These are phyloP conservation scores for Agrochola lota DNA, from an alignment of 2,888 invertebrate species.

Conservation along the genomic window DNA sequence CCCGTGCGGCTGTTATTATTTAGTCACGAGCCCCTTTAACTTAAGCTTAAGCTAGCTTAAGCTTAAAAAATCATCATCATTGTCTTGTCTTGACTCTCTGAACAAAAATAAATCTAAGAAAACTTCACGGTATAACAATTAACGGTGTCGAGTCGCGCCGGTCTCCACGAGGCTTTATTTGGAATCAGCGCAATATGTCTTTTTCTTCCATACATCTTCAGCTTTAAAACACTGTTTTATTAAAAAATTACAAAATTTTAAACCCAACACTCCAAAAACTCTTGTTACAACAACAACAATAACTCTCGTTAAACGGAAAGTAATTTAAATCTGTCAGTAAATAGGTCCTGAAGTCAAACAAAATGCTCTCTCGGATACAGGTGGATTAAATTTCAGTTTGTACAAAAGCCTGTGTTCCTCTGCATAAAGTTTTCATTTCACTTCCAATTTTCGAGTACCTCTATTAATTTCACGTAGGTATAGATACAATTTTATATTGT, in stretches of 20 bases:
- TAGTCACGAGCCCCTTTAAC: too few relatives aligned
- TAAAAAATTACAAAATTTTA: not conserved
- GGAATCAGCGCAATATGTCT: too few relatives aligned
- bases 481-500: not conserved
- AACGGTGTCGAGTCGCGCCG: too few relatives aligned
- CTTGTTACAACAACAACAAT: conserved; percentile 8
- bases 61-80: not conserved
- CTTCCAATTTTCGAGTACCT: not conserved
- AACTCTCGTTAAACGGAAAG: conserved; percentile 26
- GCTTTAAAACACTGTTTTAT: not conserved
- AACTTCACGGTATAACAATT: too few relatives aligned
- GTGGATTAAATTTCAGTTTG: conserved; percentile 36
- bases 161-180: too few relatives aligned
- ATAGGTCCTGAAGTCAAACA: conserved; percentile 18
- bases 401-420: not conserved
- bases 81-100: too few relatives aligned
- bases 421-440: not conserved
- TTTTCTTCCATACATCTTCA: too few relatives aligned
- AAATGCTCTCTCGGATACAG: conserved; percentile 1
- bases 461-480: not conserved
- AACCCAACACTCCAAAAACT: not conserved
- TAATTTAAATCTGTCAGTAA: conserved; percentile 24
- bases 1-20: too few relatives aligned
- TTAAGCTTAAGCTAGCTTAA: too few relatives aligned
- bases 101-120: too few relatives aligned